Evolutionary conservation across 2,888 invertebrate species (phyloP).

Genomic region (Stictocephala bisonia): DNA sequence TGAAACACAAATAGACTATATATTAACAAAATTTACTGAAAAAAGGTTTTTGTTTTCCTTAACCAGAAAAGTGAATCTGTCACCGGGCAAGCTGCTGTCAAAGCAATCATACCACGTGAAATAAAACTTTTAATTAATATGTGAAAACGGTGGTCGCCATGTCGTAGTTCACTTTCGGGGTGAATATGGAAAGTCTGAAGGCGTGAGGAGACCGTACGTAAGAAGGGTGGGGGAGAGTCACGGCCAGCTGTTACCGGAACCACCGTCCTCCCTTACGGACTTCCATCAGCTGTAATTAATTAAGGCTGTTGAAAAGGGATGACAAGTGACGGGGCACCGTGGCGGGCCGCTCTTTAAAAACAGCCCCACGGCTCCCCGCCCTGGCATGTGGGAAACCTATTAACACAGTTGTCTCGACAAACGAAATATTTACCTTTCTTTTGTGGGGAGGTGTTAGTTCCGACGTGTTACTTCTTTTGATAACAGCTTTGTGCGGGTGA

Average conservation of each 20-base stretch:
- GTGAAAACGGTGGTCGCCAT: conserved; percentile 23
- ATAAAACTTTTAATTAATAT: conserved; percentile 38
- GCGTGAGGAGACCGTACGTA: conserved; percentile 25
- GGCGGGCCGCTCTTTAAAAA: conserved; percentile 23
- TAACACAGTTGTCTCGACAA: conserved; percentile 28
- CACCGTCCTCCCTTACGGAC: conserved; percentile 33
- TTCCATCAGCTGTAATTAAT: conserved; percentile 48
- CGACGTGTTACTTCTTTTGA: conserved; percentile 11
- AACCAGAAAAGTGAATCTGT: neutral
- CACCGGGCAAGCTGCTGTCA: neutral
- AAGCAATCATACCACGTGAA: conserved; percentile 34
- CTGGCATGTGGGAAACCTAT: conserved; percentile 30
- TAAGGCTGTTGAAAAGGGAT: conserved; percentile 50
- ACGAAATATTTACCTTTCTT: conserved; percentile 37
- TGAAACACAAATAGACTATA: no score
- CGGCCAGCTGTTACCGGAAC: conserved; percentile 46
- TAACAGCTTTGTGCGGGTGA: conserved; percentile 16
- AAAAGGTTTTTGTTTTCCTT: neutral
- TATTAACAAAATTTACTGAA: no score
- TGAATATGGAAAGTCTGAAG: conserved; percentile 42
- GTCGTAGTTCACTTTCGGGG: conserved; percentile 15
- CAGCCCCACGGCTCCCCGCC: conserved; percentile 4
- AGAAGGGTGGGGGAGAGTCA: conserved; percentile 41
- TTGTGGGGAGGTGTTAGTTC: no score
- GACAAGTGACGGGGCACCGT: conserved; percentile 45